Evolutionary conservation across 2,888 invertebrate species (phyloP).

Genomic region (Parasteatoda lunata): DNA sequence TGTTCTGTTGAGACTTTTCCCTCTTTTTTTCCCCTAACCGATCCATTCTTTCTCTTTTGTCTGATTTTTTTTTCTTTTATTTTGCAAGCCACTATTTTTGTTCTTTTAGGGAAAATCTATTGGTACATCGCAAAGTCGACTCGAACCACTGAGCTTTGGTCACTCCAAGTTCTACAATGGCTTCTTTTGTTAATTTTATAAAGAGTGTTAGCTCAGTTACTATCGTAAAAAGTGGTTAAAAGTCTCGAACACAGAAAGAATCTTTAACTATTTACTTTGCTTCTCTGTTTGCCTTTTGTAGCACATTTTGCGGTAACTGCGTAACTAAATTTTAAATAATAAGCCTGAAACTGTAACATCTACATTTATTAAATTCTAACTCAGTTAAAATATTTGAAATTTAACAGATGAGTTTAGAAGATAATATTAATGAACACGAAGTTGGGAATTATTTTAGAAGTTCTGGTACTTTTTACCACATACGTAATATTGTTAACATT

Average conservation of each 20-base stretch:
- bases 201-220: conserved; percentile 3
- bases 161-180: not conserved
- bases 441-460: no score
- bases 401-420: no score
- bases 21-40: conserved; percentile 11
- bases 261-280: no score
- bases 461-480: no score
- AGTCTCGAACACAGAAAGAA: not conserved
- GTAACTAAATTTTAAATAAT: no score
- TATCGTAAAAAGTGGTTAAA: not conserved
- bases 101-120: not conserved
- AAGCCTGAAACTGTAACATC: no score
- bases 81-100: not conserved
- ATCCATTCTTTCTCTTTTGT: conserved; percentile 35
- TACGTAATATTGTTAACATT: no score
- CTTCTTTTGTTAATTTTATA: conserved; percentile 1
- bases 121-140: conserved; percentile 16
- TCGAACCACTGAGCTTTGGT: conserved; percentile 15
- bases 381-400: no score
- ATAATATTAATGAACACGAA: no score
- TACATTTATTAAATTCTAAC: no score
- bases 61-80: conserved; percentile 15
- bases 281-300: no score
- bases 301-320: no score
- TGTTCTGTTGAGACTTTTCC: conserved; percentile 4